These are phyloP conservation scores for Heterocephalus glaber DNA, from an alignment of 2,113 vertebrate genomes.

Conservation along the genomic window DNA sequence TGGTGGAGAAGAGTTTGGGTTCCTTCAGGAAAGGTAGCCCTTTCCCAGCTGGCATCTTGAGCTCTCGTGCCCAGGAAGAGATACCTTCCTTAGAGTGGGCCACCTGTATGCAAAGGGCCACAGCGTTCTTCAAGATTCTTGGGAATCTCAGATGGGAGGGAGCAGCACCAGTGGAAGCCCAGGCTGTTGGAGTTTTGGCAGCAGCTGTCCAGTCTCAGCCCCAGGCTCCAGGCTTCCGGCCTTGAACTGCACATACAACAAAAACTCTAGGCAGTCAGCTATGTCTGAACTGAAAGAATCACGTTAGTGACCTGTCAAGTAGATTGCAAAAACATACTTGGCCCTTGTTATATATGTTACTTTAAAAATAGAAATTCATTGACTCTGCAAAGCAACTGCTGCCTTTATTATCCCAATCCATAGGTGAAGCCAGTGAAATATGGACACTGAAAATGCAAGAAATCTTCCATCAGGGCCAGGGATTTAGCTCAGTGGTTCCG, in stretches of 20 bases:
- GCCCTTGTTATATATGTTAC: not conserved
- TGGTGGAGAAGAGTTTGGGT: no score
- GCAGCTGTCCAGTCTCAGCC: not conserved
- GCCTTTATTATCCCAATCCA: not conserved
- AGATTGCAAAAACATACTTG: not conserved
- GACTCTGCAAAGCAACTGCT: not conserved
- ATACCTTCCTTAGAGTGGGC: not conserved
- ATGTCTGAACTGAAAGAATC: not conserved
- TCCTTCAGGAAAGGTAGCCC: no score
- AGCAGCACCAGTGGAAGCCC: rapidly evolving
- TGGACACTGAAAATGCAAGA: no score
- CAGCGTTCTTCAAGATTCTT: not conserved
- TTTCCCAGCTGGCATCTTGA: rapidly evolving
- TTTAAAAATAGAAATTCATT: not conserved
- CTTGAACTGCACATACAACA: not conserved
- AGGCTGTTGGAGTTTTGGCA: not conserved
- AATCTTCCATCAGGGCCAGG: no score
- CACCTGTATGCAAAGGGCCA: not conserved
- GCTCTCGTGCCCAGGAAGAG: not conserved
- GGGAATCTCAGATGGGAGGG: not conserved
- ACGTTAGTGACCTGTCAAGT: not conserved
- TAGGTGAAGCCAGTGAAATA: not conserved
- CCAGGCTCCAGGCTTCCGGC: no score
- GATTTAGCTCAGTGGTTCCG: no score
- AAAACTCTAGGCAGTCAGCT: not conserved